Base-by-base conservation (phyloP, 2,888 invertebrate species). In the Lithophane semibrunnea region DNA sequence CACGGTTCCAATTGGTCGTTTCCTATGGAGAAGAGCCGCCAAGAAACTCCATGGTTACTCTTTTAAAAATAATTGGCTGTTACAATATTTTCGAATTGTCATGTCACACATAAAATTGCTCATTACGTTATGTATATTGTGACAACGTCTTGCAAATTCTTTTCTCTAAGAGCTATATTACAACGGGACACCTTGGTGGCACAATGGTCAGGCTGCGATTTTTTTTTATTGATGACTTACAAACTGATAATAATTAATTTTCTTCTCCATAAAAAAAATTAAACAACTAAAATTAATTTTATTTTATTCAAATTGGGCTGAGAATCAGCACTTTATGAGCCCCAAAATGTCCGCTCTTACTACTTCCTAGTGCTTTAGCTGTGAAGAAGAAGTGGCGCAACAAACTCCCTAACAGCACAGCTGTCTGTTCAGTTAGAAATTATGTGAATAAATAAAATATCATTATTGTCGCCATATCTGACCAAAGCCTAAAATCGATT, bases 401-500 rank as follows among this genome's bases (percentile, higher is more conserved):
- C 13, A n/a, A 64, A n/a, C 42, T 42, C 1, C 16, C 9, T 2
- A 42, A 16, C 42, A 16, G 9, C 42, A n/a, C 16, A 42, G 42
- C 65, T n/a, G 4, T 44, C 54, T 54, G 8, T 64, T 16, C 4
- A 5, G 5, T n/a, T 42, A 42, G 64, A 64, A 42, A 42, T n/a
- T n/a, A 16, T 44, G 9, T 44, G 1, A 24, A 65, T n/a, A 65
- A 18, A 10, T 3, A 10, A 10, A 67, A 29, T 49, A 10, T 10
- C 12, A 10, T 3, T 10, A 42, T n/a, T 9, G 42, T 58, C 56
- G n/a, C 4, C 2, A 9, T 21, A 44, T 21, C 8, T 60, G 47
- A 72, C 24, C 12, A 18, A 68, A 76, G 13, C 74, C 65, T 75
- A 73, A 58, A 18, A 37, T 13, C 61, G 21, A 80, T 68, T 73